Percentiles rank a stretch among this genome's conserved stretches.
Conservation (phyloP, 2,888 invertebrate species). For the Lasiommata megera region DNA sequence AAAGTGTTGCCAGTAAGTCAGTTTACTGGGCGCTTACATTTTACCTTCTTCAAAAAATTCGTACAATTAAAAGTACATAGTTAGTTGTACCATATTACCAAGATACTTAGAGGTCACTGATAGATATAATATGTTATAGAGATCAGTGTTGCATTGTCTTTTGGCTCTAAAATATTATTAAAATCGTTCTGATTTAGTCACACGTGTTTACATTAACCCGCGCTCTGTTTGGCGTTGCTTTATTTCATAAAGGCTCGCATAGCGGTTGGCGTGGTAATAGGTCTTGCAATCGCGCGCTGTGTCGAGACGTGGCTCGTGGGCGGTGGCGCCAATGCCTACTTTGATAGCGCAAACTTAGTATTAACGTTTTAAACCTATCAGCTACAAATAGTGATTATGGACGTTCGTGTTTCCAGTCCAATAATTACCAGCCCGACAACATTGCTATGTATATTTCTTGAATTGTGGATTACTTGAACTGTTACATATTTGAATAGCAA, state of each 20-base stretch:
- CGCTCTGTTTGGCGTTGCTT: conserved; percentile 1
- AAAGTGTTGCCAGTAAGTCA: too few relatives aligned
- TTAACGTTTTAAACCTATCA: conserved; percentile 48
- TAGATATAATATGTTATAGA: too few relatives aligned
- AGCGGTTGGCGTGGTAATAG: conserved; percentile 38
- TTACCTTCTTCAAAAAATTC: too few relatives aligned
- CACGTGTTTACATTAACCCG: background rate
- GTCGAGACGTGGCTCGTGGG: conserved; percentile 43
- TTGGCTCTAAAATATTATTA: too few relatives aligned
- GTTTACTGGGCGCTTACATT: too few relatives aligned
- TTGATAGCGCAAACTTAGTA: conserved; percentile 43
- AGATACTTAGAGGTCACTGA: too few relatives aligned
- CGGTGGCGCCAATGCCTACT: conserved; percentile 47
- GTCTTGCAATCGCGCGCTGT: conserved; percentile 39
- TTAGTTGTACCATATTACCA: too few relatives aligned
- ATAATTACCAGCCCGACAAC: conserved; percentile 50
- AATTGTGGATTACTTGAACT: conserved; percentile 27
- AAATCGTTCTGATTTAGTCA: too few relatives aligned
- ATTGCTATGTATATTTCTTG: conserved; percentile 33
- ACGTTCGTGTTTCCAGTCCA: conserved; percentile 51
- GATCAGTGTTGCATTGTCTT: too few relatives aligned
- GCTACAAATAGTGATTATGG: conserved; percentile 58
- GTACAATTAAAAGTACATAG: too few relatives aligned
- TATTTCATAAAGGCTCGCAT: conserved; percentile 23
- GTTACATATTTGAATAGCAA: conserved; percentile 27